Evolutionary conservation across 2,797 vertebrate genomes (phyloP), one percentile per base, ranked within the genome.

Genomic region (Halcyon smyrnensis): DNA sequence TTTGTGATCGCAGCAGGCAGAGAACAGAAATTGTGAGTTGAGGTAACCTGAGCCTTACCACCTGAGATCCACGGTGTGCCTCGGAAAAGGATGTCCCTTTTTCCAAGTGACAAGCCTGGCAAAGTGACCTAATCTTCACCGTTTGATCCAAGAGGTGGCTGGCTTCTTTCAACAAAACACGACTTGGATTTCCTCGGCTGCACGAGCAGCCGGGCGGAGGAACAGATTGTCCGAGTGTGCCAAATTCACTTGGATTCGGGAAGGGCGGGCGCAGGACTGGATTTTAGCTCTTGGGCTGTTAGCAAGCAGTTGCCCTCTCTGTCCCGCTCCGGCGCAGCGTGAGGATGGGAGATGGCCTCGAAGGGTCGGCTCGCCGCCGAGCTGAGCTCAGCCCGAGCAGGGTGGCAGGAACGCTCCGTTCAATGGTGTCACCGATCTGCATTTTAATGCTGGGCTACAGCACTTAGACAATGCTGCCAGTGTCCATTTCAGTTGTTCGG

Each of bases 321-420:
- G 32, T 27, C 39, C 27, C 9, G 30, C 48, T 15, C 36, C 2
- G 0, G 59, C 21, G 24, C 2, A 19, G 46, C 2, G 0, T 2
- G 1, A 27, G 15, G 28, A 5, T 16, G 39, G 53, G 81, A 54
- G 46, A 5, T 2, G 21, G 50, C 64, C 16, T 8, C 1, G 0
- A 7, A 6, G 16, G 25, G 4, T 16, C 2, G 0, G 4, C 24
- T 27, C 1, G 1, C 51, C 0, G 0, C 19, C 1, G 63, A 34
- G 71, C 59, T 15, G 6, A 7, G 45, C 9, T 3, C 12, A 14
- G 27, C 46, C 32, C 9, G 5, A n/a, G 59, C 10, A 1, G 15
- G 34, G 20, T 51, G 15, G 37, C 8, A 1, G 14, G n/a, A 13
- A 16, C 1, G 1, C 41, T 39, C 45, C 0, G 4, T 25, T 18